Evolutionary conservation across 2,113 vertebrate genomes (phyloP).

Genomic region (Clarias gariepinus): DNA sequence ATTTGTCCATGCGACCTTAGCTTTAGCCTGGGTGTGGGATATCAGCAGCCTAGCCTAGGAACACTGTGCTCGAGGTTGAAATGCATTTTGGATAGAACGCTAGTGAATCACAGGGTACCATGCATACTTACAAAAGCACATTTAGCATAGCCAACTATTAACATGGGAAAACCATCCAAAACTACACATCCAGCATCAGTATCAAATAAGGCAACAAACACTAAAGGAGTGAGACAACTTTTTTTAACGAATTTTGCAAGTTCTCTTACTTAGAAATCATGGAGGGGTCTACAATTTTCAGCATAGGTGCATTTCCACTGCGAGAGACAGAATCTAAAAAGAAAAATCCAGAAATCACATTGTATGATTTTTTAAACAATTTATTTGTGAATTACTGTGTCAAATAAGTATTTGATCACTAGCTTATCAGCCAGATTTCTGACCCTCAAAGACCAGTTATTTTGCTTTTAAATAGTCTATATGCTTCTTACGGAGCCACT

Average conservation of each 20-base stretch:
- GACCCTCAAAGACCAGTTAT: too few relatives aligned
- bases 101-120: not conserved
- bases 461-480: too few relatives aligned
- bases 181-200: not conserved
- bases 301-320: too few relatives aligned
- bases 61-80: not conserved
- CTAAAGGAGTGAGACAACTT: not conserved
- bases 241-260: not conserved
- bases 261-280: too few relatives aligned
- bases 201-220: not conserved
- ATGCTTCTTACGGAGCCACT: too few relatives aligned
- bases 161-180: not conserved
- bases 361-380: too few relatives aligned
- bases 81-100: not conserved
- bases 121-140: not conserved
- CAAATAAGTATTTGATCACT: too few relatives aligned
- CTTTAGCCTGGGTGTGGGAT: not conserved
- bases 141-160: not conserved
- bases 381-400: too few relatives aligned
- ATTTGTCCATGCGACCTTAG: not conserved
- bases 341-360: too few relatives aligned
- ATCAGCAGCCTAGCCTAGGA: not conserved
- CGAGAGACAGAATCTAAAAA: too few relatives aligned
- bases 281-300: too few relatives aligned
- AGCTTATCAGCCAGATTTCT: too few relatives aligned